Evolutionary conservation across 1,140 invertebrate species (phyloP).

Genomic region (Cryptotermes secundus): DNA sequence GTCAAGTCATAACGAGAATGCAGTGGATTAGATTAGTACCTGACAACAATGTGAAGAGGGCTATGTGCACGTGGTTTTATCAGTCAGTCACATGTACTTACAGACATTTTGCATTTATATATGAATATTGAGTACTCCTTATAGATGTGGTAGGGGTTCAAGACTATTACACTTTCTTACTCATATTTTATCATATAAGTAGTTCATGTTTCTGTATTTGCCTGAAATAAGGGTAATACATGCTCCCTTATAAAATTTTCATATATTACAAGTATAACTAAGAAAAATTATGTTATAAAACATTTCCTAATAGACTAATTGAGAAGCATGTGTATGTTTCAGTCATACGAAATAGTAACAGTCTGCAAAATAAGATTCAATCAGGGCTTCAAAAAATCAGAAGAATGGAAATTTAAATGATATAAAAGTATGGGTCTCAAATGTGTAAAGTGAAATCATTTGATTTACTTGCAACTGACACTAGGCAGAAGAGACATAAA

Average conservation of each 20-base stretch:
- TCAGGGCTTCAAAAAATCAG: not conserved
- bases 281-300: not conserved
- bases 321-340: too few species aligned
- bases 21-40: slow-evolving; percentile 20
- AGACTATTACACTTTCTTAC: not conserved
- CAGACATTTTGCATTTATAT: slow-evolving; percentile 29
- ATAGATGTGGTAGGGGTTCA: not conserved
- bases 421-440: too few species aligned
- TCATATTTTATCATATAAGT: not conserved
- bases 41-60: slow-evolving; percentile 24
- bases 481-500: too few species aligned
- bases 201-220: not conserved
- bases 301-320: not conserved
- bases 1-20: not conserved
- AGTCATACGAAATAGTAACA: too few species aligned
- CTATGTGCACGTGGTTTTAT: slow-evolving; percentile 9
- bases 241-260: not conserved
- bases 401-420: too few species aligned
- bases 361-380: not conserved
- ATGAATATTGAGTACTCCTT: not conserved
- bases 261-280: not conserved
- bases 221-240: not conserved
- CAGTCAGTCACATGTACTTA: slow-evolving; percentile 25
- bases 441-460: too few species aligned
- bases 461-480: too few species aligned